Evolutionary conservation across 2,113 vertebrate species (phyloP).

Genomic region (Baryphthengus martii): DNA sequence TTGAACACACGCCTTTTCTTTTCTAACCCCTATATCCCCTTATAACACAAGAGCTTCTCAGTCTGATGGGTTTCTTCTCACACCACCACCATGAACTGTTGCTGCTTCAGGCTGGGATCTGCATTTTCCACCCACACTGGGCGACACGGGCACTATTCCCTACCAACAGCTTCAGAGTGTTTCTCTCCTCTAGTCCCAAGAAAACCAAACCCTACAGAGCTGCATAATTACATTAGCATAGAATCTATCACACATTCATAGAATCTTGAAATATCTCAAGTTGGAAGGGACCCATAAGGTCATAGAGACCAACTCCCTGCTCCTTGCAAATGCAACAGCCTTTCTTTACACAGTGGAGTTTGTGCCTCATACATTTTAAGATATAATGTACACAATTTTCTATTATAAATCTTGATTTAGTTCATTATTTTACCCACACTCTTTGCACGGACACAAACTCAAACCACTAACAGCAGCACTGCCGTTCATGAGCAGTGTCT

Average conservation of each 20-base stretch:
- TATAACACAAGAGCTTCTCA: not conserved
- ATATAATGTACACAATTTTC: not conserved
- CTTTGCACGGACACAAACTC: not conserved
- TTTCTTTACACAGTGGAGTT: accelerated
- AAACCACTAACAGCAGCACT: not conserved
- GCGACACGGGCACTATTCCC: not conserved
- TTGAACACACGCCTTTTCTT: not conserved
- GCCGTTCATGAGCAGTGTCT: accelerated
- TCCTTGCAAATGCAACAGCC: not conserved
- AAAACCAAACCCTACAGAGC: not conserved
- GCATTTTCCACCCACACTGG: not conserved
- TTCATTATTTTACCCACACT: not conserved
- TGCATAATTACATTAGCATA: not conserved
- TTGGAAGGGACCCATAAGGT: not conserved
- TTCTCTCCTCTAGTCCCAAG: not conserved
- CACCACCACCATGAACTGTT: accelerated
- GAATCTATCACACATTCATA: not conserved
- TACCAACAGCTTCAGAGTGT: not conserved
- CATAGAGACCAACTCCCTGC: not conserved
- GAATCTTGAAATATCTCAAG: not conserved
- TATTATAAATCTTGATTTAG: not conserved
- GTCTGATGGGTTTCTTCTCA: not conserved
- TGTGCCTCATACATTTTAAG: not conserved
- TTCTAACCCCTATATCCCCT: not conserved
- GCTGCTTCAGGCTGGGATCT: not conserved